Base-by-base conservation (phyloP, 2,888 invertebrate species). In the Agrenia bidenticulata region DNA sequence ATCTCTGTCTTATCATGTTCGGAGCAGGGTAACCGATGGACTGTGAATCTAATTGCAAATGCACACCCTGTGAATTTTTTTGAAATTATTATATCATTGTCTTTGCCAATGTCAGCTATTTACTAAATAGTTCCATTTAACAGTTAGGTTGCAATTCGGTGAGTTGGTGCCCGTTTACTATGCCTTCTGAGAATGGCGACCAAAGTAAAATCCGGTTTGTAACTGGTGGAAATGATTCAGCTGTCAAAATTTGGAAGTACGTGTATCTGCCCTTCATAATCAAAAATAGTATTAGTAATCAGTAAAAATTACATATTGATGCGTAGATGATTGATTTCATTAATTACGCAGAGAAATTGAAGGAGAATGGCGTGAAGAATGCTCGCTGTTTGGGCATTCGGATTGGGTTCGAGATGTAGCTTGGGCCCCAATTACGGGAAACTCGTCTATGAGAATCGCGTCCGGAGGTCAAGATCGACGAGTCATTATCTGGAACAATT, bases 131-230 rank as follows among this genome's bases (percentile, higher is more conserved):
- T 19, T 45, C 5, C 15, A 45, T 19, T 45, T 11, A 19, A 45
- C 5, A 19, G 15, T 5, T 5, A 5, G 45, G n/a, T 15, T 45
- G 45, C 15, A 45, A 45, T 19, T 5, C 45, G 5, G 15, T 45
- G 45, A 45, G 45, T 45, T 45, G 45, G 45, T 45, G 5, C n/a
- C 45, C n/a, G n/a, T n/a, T n/a, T n/a, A n/a, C n/a, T n/a, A n/a
- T n/a, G n/a, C n/a, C n/a, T 9, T 45, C 15, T 45, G 9, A 32
- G 32, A 32, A 32, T 32, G 5, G 32, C 32, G 11, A 32, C 11
- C 5, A 32, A 15, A 45, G 5, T 19, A 45, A 9, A 45, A 45
- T 7, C 2, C 45, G 45, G 4, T 15, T 45, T 45, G 45, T 45
- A 4, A 45, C 45, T 5, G 45, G 45, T 5, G 45, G 45, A 45